Evolutionary conservation across 30 jellyfish, hydroid and myxozoan genomes (phyloP).

Genomic region (Thelohanellus kitauei): DNA sequence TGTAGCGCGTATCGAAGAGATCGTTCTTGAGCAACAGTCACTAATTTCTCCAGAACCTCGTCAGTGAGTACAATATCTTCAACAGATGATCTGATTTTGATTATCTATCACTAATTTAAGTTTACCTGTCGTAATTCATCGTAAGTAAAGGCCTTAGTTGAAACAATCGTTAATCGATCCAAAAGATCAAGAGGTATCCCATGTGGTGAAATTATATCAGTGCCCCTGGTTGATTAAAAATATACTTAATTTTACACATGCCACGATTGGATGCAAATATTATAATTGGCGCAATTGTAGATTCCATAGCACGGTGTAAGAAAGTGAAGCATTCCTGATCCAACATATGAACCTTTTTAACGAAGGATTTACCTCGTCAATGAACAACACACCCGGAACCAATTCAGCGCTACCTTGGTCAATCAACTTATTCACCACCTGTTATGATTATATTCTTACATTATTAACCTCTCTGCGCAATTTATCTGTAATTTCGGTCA

Average conservation of each 20-base stretch:
- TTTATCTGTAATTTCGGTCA: constrained; percentile 78
- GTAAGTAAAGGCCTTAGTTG: constrained; percentile 58
- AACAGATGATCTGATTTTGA: no score
- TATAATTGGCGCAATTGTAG: constrained; percentile 60
- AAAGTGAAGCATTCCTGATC: constrained; percentile 72
- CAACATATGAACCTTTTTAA: constrained; percentile 43
- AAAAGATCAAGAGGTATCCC: constrained; percentile 77
- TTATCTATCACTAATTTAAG: no score
- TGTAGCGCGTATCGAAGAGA: no score
- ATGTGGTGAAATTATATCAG: constrained; percentile 65
- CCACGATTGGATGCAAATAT: constrained; percentile 88
- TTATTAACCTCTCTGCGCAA: constrained; percentile 27
- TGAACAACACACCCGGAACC: constrained; percentile 80
- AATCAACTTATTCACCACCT: constrained; percentile 55
- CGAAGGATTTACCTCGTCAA: constrained; percentile 28
- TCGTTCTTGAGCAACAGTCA: no score
- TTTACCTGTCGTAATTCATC: constrained; percentile 51
- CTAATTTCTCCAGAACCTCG: no score
- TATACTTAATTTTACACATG: constrained; percentile 21
- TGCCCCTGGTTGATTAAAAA: constrained; percentile 17
- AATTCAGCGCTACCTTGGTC: constrained; percentile 91
- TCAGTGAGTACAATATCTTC: no score
- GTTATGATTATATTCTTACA: constrained; percentile 2
- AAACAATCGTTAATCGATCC: constrained; percentile 46
- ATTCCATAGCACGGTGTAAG: constrained; percentile 52